phyloP scores from a whole-genome alignment of 2,113 vertebrate species.

The Brienomyrus longianalis region DNA sequence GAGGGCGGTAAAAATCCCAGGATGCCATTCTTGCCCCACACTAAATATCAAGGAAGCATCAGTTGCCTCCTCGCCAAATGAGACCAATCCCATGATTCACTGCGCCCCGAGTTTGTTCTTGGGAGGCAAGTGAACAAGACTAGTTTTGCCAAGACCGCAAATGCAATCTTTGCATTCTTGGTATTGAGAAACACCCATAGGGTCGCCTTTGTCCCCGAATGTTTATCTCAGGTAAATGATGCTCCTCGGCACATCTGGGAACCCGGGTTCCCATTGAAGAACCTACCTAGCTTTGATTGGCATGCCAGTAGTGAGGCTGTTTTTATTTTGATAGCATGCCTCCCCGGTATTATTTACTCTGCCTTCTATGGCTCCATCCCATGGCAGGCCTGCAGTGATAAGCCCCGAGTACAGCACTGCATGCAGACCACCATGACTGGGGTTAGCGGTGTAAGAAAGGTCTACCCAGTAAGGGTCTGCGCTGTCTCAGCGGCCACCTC shows the following conservation, averaged over 20 bases:
- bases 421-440: background rate
- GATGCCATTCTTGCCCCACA: background rate
- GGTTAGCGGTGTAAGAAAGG: background rate
- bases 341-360: background rate
- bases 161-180: background rate
- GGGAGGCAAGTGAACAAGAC: background rate
- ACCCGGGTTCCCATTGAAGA: background rate
- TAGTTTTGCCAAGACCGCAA: background rate
- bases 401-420: background rate
- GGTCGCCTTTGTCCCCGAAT: background rate
- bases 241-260: background rate
- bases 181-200: background rate
- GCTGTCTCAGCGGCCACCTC: background rate
- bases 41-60: background rate
- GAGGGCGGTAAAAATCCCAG: background rate
- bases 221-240: background rate
- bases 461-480: background rate
- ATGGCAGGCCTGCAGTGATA: background rate
- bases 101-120: background rate
- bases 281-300: background rate
- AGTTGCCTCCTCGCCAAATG: background rate
- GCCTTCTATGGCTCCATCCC: background rate
- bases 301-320: background rate
- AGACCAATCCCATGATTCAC: background rate
- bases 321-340: background rate